Evolutionary conservation across 64 coral and sea anemone species (phyloP), one percentile per base, ranked within the genome.

Genomic region (Actinia tenebrosa): DNA sequence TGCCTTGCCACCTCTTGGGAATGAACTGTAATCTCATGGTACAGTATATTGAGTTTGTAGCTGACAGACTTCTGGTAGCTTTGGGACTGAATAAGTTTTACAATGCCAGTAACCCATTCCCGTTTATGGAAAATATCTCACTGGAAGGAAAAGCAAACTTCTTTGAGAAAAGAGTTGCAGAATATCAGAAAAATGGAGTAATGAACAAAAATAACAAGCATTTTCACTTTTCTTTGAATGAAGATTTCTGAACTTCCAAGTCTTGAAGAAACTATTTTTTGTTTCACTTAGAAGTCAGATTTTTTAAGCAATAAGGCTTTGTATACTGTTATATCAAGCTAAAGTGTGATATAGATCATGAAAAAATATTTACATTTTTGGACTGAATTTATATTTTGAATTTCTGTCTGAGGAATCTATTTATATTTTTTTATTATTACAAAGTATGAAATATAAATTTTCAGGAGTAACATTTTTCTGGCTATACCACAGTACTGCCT

Each of bases 81-180:
- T 82, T 96, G 17, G 88, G 72, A 27, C 79, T 83, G 56, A 72
- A 82, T 45, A 96, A 96, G 85, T 62, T 80, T 77, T 96, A 96
- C 59, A 61, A 88, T 55, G 44, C 91, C 7, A 71, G 86, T 56
- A 96, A 96, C 55, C 94, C 94, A 37, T 96, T 96, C 71, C 27
- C 91, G 45, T 96, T 96, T 44, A 96, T 96, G 94, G 94, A 96
- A 89, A 92, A 90, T 56, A 96, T 96, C 53, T 96, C 94, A 43
- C 62, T 96, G 17, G 88, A 92, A 85, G 91, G 94, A 13, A 96
- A 96, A 87, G 85, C 94, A 44, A 96, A 96, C 45, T 96, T 96
- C 66, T 96, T 90, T 92, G 94, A 96, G 86, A 87, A 89, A 14
- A 89, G 56, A 77, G 94, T 96, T 64, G 79, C 84, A 30, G 94